Evolutionary conservation across 2,113 vertebrate genomes (phyloP).

Genomic region (Picathartes gymnocephalus): DNA sequence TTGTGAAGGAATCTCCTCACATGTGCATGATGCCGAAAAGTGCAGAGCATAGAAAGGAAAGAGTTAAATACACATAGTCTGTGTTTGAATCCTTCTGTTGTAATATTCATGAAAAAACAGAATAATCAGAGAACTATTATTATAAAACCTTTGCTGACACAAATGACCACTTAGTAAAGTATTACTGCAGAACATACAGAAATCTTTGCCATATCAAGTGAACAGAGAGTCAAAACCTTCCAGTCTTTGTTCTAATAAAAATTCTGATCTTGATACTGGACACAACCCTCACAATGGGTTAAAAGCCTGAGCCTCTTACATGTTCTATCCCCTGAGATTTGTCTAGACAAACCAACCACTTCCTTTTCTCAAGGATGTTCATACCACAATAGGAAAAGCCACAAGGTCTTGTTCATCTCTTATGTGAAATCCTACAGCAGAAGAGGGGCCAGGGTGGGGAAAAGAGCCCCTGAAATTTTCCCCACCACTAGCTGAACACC

Average conservation of each 20-base stretch:
- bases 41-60: neutral
- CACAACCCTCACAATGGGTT: neutral
- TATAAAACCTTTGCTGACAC: neutral
- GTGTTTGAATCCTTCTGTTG: neutral
- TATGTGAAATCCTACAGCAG: neutral
- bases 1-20: neutral
- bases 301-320: neutral
- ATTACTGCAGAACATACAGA: neutral
- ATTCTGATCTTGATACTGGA: neutral
- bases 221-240: neutral
- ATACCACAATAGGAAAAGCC: neutral
- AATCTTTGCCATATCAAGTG: neutral
- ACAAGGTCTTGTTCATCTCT: neutral
- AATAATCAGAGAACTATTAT: neutral
- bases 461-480: neutral
- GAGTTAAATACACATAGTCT: neutral
- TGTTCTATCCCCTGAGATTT: neutral
- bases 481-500: neutral
- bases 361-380: slow-evolving; percentile 9
- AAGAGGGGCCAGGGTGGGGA: neutral
- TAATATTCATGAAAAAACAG: neutral
- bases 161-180: neutral
- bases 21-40: neutral
- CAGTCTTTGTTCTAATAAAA: neutral
- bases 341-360: slow-evolving; percentile 23